phyloP scores from a whole-genome alignment of 2,888 invertebrate species.

The Nematopogon swammerdamellus region DNA sequence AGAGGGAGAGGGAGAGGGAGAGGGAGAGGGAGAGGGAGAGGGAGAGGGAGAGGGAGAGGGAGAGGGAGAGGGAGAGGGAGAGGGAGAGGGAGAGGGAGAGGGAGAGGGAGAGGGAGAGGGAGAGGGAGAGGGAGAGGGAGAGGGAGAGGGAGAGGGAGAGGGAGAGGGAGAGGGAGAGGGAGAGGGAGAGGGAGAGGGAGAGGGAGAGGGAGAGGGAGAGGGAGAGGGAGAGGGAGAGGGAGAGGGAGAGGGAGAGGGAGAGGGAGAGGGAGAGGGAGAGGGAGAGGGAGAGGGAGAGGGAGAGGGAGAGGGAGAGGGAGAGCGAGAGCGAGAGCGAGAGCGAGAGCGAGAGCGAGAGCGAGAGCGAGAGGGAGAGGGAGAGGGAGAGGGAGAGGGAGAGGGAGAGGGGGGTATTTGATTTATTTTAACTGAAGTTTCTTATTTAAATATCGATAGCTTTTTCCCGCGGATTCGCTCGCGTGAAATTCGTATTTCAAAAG shows the following conservation, averaged over 20 bases:
- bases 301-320: no score
- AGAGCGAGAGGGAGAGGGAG: no score
- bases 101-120: slow-evolving; percentile 1
- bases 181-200: neutral
- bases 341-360: no score
- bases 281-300: slow-evolving; percentile 1
- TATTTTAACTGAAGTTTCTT: no score
- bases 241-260: neutral
- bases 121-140: neutral
- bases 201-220: neutral
- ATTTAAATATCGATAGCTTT: no score
- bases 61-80: neutral
- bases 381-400: neutral
- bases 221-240: slow-evolving; percentile 1
- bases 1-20: slow-evolving; percentile 1
- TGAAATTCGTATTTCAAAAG: no score
- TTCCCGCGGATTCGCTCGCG: no score
- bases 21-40: neutral
- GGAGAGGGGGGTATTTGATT: neutral
- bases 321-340: no score
- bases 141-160: neutral
- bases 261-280: neutral
- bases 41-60: neutral
- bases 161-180: slow-evolving; percentile 1
- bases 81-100: neutral